Percentiles rank a stretch among this genome's conserved stretches.
phyloP scores from a whole-genome alignment of 2,113 vertebrate species.

The Chrysemys picta region DNA sequence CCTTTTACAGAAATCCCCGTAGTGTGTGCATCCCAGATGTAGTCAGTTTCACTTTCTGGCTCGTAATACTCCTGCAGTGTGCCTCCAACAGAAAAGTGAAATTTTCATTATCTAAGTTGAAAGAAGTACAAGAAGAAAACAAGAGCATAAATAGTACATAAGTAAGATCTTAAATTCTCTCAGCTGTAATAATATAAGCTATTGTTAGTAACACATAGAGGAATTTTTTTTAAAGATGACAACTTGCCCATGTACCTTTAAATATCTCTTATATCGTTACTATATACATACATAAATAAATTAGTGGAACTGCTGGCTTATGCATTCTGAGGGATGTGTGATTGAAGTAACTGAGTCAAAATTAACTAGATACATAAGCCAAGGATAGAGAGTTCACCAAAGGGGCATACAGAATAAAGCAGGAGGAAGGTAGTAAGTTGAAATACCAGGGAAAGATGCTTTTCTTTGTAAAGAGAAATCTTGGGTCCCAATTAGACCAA shows the following conservation, averaged over 20 bases:
- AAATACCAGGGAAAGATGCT: background rate
- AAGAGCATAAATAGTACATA: too few relatives aligned
- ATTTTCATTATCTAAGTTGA: background rate
- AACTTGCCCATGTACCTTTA: background rate
- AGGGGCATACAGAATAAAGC: background rate
- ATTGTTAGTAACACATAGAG: background rate
- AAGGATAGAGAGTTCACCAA: background rate
- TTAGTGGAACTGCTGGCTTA: background rate
- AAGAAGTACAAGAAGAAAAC: constrained; percentile 23
- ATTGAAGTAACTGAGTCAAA: background rate
- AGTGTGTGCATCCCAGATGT: background rate
- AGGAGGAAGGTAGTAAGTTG: background rate
- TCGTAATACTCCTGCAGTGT: background rate
- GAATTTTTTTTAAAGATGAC: background rate
- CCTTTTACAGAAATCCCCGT: background rate
- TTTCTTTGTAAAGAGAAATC: background rate
- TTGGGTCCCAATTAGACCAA: background rate
- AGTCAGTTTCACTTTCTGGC: constrained; percentile 28
- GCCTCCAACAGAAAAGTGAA: background rate
- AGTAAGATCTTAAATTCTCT: background rate
- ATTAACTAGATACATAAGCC: background rate
- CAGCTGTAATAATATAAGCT: background rate
- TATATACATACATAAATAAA: background rate
- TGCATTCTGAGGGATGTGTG: background rate
- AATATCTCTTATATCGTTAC: background rate